Evolutionary conservation across 2,113 vertebrate species (phyloP).

Genomic region (Copsychus sechellarum): DNA sequence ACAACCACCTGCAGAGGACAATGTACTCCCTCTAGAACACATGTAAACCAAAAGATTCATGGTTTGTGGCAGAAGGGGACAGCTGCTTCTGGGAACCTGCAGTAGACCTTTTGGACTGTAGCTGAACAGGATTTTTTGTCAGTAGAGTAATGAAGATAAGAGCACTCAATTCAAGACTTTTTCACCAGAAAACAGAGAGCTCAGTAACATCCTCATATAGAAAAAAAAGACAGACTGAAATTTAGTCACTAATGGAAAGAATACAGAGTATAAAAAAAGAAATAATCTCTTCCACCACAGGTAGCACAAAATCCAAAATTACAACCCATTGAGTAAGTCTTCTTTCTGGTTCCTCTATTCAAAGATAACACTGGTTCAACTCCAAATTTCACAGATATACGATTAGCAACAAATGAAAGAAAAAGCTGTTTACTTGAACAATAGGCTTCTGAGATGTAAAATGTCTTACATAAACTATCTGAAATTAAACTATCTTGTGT

Average conservation of each 20-base stretch:
- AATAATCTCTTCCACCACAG: background rate
- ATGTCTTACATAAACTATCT: background rate
- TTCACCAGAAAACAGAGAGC: background rate
- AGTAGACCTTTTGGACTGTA: background rate
- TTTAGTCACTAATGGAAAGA: background rate
- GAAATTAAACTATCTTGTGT: background rate
- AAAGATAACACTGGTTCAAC: background rate
- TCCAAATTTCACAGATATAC: background rate
- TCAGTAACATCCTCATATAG: background rate
- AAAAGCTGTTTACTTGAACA: background rate
- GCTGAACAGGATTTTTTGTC: background rate
- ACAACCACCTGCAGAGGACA: background rate
- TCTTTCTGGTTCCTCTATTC: background rate
- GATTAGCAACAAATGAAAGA: background rate
- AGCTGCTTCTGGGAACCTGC: background rate
- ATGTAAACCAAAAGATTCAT: background rate
- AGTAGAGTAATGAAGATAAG: background rate
- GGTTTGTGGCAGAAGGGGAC: background rate
- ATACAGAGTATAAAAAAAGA: background rate
- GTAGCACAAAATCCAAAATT: background rate
- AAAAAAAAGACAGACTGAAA: background rate
- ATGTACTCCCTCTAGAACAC: background rate
- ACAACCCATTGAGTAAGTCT: background rate
- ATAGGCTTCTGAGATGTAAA: background rate
- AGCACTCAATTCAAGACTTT: background rate